phyloP scores from a whole-genome alignment of 1,140 invertebrate species.

The Drosophila ercepeae region DNA sequence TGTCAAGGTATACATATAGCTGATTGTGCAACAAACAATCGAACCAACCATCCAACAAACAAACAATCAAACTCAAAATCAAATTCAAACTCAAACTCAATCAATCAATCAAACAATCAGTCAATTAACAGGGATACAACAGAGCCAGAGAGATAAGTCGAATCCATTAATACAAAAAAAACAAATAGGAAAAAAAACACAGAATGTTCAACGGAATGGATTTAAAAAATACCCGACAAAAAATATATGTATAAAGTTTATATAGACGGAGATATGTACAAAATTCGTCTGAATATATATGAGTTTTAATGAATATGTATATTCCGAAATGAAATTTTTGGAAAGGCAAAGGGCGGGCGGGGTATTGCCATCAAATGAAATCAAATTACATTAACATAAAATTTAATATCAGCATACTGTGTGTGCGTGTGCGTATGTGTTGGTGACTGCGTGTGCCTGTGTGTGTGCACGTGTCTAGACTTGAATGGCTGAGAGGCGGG shows the following conservation, averaged over 20 bases:
- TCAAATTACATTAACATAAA: constrained; percentile 78
- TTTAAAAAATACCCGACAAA: not conserved
- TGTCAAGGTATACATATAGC: constrained; percentile 21
- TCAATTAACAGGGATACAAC: constrained; percentile 20
- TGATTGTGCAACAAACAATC: constrained; percentile 56
- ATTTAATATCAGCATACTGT: constrained; percentile 69
- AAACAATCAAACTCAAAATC: constrained; percentile 47
- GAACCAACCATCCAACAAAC: constrained; percentile 40
- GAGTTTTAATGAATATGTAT: constrained; percentile 29
- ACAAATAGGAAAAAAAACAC: constrained; percentile 13
- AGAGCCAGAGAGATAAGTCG: constrained; percentile 11
- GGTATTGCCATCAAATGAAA: constrained; percentile 36
- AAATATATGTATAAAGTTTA: constrained; percentile 4
- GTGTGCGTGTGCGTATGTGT: constrained; percentile 13
- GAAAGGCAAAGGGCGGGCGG: not conserved
- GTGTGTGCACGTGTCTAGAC: constrained; percentile 36
- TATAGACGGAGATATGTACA: constrained; percentile 10
- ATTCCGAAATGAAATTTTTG: constrained; percentile 48
- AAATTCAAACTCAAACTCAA: constrained; percentile 30
- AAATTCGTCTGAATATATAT: constrained; percentile 23
- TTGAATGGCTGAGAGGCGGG: constrained; percentile 53
- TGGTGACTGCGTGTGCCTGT: constrained; percentile 4
- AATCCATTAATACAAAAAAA: constrained; percentile 19
- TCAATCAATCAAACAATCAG: constrained; percentile 42
- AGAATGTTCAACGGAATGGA: constrained; percentile 13